Percentiles rank a stretch among this genome's conserved stretches.
Conservation (phyloP, 2,888 invertebrate species). For the Philereme vetulata region DNA sequence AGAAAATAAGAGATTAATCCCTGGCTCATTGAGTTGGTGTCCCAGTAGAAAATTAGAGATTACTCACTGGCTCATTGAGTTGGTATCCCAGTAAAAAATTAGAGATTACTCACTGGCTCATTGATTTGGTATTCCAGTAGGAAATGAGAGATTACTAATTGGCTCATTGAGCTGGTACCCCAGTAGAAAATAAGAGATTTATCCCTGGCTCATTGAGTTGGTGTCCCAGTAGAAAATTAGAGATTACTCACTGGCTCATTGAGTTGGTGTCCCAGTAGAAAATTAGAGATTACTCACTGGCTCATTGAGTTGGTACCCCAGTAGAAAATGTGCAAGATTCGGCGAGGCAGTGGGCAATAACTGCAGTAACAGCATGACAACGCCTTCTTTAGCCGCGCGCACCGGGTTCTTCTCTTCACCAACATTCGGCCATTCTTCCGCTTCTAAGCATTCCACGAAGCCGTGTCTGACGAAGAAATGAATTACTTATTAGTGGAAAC, state of each 20-base stretch:
- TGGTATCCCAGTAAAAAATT: conserved; percentile 95
- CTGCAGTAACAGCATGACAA: conserved; percentile 90
- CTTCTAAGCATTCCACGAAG: conserved; percentile 95
- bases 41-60: no score
- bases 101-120: no score
- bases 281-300: conserved; percentile 81
- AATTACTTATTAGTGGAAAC: not conserved
- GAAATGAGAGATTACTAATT: no score
- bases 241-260: no score
- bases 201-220: no score
- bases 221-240: no score
- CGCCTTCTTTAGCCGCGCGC: conserved; percentile 86
- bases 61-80: conserved; percentile 89
- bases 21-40: no score
- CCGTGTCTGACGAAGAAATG: conserved; percentile 62
- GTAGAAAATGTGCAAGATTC: conserved; percentile 93
- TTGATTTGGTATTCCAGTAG: no score
- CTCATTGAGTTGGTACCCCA: conserved; percentile 92
- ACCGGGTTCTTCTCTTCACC: conserved; percentile 57
- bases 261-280: no score
- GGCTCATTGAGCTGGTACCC: no score
- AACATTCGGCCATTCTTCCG: conserved; percentile 68
- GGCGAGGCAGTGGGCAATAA: conserved; percentile 91
- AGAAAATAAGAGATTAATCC: no score
- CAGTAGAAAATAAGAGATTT: no score